Evolutionary conservation across 2,113 vertebrate genomes (phyloP), one percentile per base, ranked within the genome.

Genomic region (Halichoerus grypus): DNA sequence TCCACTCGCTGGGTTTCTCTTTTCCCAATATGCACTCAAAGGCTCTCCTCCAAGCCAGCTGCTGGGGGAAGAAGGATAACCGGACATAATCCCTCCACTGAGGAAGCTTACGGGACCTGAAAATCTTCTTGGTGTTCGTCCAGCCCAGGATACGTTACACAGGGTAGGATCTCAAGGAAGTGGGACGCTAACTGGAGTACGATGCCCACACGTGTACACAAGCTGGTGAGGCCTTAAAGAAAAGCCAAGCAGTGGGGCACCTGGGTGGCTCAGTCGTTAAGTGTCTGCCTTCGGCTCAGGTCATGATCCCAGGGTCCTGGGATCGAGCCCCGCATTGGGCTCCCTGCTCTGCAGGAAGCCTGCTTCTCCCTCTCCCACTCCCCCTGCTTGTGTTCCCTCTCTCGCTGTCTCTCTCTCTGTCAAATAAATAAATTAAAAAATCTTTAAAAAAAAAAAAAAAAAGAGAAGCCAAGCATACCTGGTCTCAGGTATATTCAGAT

Each of bases 181-280:
- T 1, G 33, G 7, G 36, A 31, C 8, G 19, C 13, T 26, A 24
- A 22, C 12, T 3, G 24, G 21, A 83, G 33, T 1, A 39, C 0
- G 4, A 0, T 69, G 67, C 51, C 67, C 46, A 7, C 46, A 31
- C 1, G 49, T 63, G 11, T 51, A 8, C 11, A 5, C 5, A 31
- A n/a, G 36, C 13, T 16, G 57, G 55, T 7, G n/a, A 5, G 16
- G 24, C n/a, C 42, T 42, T 55, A 11, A 72, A 55, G 76, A 59
- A 69, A 49, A 84, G 59, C 51, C 63, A 77, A 72, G 53, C 2
- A 1, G 36, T 36, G 36, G 36, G 36, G 36, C 36, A 2, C 36
- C 36, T 36, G 36, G 36, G 36, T 36, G 36, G 36, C 36, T 36
- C 36, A 36, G 36, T 36, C 36, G 36, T 36, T 36, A 36, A 36